A percentile compares a stretch with the other conserved stretches of the same genome.
phyloP scores from a whole-genome alignment of 2,888 invertebrate genomes.

The Nomada fabriciana region DNA sequence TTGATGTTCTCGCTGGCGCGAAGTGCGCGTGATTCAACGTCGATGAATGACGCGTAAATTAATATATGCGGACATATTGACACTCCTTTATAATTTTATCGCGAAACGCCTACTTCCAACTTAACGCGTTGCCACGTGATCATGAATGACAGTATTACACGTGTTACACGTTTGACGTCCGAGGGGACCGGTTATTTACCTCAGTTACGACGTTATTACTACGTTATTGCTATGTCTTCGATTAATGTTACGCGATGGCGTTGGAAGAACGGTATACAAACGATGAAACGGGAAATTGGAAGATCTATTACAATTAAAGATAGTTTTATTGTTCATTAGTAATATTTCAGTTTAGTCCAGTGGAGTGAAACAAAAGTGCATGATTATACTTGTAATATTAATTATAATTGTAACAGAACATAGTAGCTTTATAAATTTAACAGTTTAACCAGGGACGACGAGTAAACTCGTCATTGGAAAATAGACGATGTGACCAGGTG shows the following conservation, averaged over 20 bases:
- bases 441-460: no score
- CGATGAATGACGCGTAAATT: not conserved
- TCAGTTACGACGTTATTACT: not conserved
- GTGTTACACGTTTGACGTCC: not conserved
- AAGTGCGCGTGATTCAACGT: constrained; percentile 13
- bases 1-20: not conserved
- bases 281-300: not conserved
- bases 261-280: not conserved
- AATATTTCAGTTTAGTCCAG: no score
- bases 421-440: no score
- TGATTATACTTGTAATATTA: no score
- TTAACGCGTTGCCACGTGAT: constrained; percentile 12
- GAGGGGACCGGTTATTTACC: constrained; percentile 14
- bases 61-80: constrained; percentile 28
- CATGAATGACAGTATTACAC: constrained; percentile 14
- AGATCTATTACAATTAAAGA: no score
- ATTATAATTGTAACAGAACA: no score
- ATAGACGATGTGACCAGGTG: no score
- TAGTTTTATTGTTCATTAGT: no score
- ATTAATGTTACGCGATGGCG: no score
- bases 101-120: constrained; percentile 4
- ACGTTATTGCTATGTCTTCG: not conserved
- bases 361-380: no score
- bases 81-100: constrained; percentile 2
- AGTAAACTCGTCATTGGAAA: no score